Evolutionary conservation across 2,797 vertebrate species (phyloP).

Genomic region (Lophius americanus): DNA sequence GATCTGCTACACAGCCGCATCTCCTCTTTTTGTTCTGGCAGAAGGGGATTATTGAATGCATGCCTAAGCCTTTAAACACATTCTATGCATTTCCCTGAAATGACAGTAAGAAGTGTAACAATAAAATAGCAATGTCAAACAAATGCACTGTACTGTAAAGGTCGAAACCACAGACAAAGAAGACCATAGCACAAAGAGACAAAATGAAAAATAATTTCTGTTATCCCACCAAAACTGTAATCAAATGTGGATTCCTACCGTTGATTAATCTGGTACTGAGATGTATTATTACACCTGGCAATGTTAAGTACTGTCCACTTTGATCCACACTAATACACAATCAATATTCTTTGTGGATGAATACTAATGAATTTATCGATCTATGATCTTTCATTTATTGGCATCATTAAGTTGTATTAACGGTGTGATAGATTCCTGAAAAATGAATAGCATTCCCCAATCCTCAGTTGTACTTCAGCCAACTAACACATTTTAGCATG

Average conservation of each 20-base stretch:
- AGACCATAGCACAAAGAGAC: neutral
- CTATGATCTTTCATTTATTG: no score
- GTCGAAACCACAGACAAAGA: neutral
- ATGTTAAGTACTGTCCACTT: neutral
- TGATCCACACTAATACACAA: neutral
- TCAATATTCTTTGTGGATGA: no score
- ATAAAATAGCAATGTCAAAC: neutral
- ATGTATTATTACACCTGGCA: slow-evolving; percentile 17
- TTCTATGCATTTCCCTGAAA: slow-evolving; percentile 12
- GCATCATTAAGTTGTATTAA: no score
- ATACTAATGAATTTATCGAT: neutral
- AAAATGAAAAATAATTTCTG: slow-evolving; percentile 16
- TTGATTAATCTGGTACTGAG: slow-evolving; percentile 4
- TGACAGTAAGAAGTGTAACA: slow-evolving; percentile 1
- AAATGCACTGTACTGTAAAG: neutral
- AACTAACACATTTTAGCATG: no score
- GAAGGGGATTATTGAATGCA: slow-evolving; percentile 18
- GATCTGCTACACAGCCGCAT: slow-evolving; percentile 66
- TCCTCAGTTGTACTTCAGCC: no score
- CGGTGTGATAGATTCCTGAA: no score
- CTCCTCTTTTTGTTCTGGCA: slow-evolving; percentile 72
- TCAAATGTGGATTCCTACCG: slow-evolving; percentile 8
- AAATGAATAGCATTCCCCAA: no score
- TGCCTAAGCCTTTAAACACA: slow-evolving; percentile 2
- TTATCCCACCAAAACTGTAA: neutral